phyloP scores from a whole-genome alignment of 2,888 invertebrate species.

The Limnephilus marmoratus region DNA sequence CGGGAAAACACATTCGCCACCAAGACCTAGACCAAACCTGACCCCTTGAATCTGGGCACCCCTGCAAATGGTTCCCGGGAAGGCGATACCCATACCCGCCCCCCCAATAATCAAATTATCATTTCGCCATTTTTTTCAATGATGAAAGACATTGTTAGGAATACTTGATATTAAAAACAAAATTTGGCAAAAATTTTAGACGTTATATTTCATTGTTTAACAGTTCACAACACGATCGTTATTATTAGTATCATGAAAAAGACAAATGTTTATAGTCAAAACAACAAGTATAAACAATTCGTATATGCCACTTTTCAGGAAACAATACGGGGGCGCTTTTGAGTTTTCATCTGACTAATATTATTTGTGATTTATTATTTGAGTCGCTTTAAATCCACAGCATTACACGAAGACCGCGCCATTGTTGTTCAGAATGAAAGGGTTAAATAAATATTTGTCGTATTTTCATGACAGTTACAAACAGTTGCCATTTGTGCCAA shows the following conservation, averaged over 20 bases:
- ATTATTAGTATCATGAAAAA: neutral
- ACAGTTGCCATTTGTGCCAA: neutral
- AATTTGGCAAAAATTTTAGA: too few species aligned
- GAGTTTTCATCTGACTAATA: neutral
- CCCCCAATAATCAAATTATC: too few species aligned
- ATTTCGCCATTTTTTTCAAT: too few species aligned
- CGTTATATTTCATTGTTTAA: too few species aligned
- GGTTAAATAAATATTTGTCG: slow-evolving; percentile 2
- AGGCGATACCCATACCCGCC: too few species aligned
- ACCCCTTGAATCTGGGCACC: too few species aligned
- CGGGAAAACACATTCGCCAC: too few species aligned
- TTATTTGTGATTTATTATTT: neutral
- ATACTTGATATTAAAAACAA: too few species aligned
- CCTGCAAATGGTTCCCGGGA: too few species aligned
- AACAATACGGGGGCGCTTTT: neutral
- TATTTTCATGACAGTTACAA: neutral
- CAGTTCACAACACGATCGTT: neutral
- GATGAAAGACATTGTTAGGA: too few species aligned
- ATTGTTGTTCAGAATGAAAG: neutral
- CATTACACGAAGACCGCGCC: neutral
- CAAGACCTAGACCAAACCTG: too few species aligned
- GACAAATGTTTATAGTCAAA: neutral
- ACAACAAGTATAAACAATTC: neutral
- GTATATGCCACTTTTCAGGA: neutral
- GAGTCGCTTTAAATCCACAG: neutral